Percentiles rank a stretch among this genome's conserved stretches.
Conservation (phyloP, 1,140 invertebrate genomes). For the Vollenhovia emeryi region DNA sequence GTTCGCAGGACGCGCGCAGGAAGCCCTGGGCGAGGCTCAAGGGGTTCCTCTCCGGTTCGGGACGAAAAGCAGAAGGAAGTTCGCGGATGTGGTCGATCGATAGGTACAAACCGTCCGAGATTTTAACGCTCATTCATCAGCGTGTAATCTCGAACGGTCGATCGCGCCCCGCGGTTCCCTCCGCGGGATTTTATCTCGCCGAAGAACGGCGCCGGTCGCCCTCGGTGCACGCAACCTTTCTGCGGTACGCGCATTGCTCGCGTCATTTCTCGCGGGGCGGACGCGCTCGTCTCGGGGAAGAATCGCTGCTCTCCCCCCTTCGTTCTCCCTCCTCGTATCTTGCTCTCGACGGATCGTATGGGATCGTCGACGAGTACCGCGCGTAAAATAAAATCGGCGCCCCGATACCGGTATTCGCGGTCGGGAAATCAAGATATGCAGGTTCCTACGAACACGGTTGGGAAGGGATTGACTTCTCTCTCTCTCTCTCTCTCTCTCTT, state of each 20-base stretch:
- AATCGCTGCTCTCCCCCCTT: conserved; percentile 32
- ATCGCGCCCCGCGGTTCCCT: neutral
- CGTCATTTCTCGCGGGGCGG: conserved; percentile 17
- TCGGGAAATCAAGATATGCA: conserved; percentile 66
- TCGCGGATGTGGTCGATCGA: neutral
- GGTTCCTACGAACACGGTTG: conserved; percentile 56
- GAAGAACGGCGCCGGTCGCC: neutral
- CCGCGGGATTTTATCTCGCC: neutral
- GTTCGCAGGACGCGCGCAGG: no score
- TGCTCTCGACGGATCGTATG: conserved; percentile 64
- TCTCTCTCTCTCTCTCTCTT: conserved; percentile 40
- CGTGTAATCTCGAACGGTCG: neutral
- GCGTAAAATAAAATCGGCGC: conserved; percentile 58
- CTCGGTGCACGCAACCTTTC: neutral
- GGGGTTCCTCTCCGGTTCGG: neutral
- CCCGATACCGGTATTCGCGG: conserved; percentile 63
- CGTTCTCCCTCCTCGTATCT: conserved; percentile 49
- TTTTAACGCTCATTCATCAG: neutral
- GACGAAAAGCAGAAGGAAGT: neutral
- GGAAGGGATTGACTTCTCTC: conserved; percentile 60
- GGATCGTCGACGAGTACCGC: conserved; percentile 62
- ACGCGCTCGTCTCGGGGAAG: conserved; percentile 3
- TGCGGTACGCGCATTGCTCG: conserved; percentile 15
- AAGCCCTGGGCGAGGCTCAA: neutral
- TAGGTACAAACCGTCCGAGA: neutral